Conservation (phyloP, 2,113 vertebrate genomes). For the Odocoileus virginianus region DNA sequence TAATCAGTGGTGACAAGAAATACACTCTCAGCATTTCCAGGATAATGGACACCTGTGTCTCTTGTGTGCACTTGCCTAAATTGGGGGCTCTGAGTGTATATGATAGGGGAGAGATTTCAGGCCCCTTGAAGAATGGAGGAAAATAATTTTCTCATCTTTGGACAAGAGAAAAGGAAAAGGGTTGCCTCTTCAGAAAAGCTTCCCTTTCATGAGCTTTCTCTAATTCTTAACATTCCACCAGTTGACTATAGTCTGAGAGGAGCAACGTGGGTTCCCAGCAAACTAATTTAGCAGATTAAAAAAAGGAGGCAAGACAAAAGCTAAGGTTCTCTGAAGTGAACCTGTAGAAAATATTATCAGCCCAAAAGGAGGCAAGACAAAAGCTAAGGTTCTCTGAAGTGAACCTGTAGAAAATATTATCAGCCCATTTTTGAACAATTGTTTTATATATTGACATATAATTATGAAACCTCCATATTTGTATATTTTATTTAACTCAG, state of each 20-base stretch:
- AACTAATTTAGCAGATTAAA: not conserved
- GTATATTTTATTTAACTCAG: not conserved
- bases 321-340: not conserved
- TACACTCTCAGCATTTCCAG: not conserved
- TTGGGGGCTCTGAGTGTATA: not conserved
- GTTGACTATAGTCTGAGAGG: not conserved
- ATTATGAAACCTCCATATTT: not conserved
- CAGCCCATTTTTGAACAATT: not conserved
- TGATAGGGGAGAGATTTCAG: not conserved
- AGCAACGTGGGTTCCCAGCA: not conserved
- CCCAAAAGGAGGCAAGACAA: not conserved
- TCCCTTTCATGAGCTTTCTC: not conserved
- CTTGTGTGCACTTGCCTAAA: accelerated
- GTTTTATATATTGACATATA: not conserved
- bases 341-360: not conserved
- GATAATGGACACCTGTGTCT: not conserved
- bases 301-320: not conserved
- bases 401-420: not conserved
- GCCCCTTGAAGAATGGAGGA: not conserved
- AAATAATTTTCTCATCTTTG: not conserved
- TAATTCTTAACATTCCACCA: not conserved
- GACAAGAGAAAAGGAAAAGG: not conserved
- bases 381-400: not conserved
- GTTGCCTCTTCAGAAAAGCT: not conserved
- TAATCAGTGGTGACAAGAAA: not conserved